phyloP scores from a whole-genome alignment of 2,888 invertebrate genomes.

The Geophilus truncorum region DNA sequence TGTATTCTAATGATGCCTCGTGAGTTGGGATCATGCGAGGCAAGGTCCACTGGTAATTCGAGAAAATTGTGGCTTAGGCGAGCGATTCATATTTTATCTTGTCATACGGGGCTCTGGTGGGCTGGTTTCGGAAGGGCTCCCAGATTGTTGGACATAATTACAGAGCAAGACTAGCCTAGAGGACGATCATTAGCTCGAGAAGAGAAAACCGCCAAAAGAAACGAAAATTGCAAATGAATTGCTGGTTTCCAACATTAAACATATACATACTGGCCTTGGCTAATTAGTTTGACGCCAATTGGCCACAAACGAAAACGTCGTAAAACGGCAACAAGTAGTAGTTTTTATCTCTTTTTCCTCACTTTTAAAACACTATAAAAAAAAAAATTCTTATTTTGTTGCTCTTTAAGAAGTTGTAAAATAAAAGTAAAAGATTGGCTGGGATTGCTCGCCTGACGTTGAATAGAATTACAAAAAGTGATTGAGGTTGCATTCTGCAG shows the following conservation, averaged over 20 bases:
- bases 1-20: slow-evolving; percentile 28
- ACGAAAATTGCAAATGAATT: slow-evolving; percentile 36
- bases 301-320: neutral
- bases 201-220: slow-evolving; percentile 30
- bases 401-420: slow-evolving; percentile 18
- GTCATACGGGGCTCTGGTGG: slow-evolving; percentile 33
- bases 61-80: slow-evolving; percentile 33
- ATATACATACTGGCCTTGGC: neutral
- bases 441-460: neutral
- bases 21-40: slow-evolving; percentile 17
- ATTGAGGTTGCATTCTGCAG: slow-evolving; percentile 25
- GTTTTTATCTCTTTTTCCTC: neutral
- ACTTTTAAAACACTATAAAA: neutral
- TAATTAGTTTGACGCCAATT: neutral
- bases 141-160: slow-evolving; percentile 36
- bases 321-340: neutral
- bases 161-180: slow-evolving; percentile 24
- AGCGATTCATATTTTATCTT: slow-evolving; percentile 35
- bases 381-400: too few species aligned
- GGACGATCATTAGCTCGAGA: slow-evolving; percentile 32
- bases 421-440: neutral
- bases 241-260: slow-evolving; percentile 33
- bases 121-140: slow-evolving; percentile 32
- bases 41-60: slow-evolving; percentile 31
- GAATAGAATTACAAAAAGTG: slow-evolving; percentile 27